Percentiles rank a stretch among this genome's conserved stretches.
These are phyloP conservation scores for Linnaemya tessellans DNA, from an alignment of 2,888 invertebrate genomes.

Conservation along the genomic window DNA sequence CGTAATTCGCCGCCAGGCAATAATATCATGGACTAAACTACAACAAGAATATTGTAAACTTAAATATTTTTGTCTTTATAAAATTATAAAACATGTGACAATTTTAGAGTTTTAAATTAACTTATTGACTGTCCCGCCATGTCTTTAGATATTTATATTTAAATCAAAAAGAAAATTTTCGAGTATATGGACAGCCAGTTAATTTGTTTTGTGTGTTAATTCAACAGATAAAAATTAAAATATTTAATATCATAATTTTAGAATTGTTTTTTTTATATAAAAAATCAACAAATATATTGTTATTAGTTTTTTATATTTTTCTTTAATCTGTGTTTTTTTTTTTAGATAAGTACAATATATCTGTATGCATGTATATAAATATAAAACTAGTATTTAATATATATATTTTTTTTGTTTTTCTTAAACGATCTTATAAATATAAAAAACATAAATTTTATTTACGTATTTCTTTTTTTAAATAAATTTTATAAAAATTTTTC, in stretches of 20 bases:
- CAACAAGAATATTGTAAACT: constrained; percentile 25
- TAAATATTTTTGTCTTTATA: constrained; percentile 1
- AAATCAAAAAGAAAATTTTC: too few relatives aligned
- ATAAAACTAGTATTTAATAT: constrained; percentile 29
- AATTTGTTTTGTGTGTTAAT: background rate
- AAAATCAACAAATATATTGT: constrained; percentile 15
- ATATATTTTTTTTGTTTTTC: constrained; percentile 2
- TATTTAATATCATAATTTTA: background rate
- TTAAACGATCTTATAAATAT: constrained; percentile 43
- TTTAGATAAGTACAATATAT: constrained; percentile 54
- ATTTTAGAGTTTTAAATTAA: background rate
- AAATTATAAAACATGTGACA: background rate
- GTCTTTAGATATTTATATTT: too few relatives aligned
- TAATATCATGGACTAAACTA: constrained; percentile 40
- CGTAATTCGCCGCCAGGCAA: too few relatives aligned
- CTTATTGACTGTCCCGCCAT: too few relatives aligned
- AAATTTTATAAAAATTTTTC: constrained; percentile 6
- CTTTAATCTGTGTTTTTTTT: background rate
- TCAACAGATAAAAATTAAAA: background rate
- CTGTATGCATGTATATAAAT: constrained; percentile 36
- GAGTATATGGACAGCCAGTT: too few relatives aligned
- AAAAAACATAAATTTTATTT: constrained; percentile 54
- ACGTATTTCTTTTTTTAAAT: constrained; percentile 16
- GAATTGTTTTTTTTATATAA: background rate
- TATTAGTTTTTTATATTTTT: background rate